A percentile compares a stretch with the other conserved stretches of the same genome.
These are phyloP conservation scores for Malurus melanocephalus DNA, from an alignment of 2,113 vertebrate species.

Conservation along the genomic window DNA sequence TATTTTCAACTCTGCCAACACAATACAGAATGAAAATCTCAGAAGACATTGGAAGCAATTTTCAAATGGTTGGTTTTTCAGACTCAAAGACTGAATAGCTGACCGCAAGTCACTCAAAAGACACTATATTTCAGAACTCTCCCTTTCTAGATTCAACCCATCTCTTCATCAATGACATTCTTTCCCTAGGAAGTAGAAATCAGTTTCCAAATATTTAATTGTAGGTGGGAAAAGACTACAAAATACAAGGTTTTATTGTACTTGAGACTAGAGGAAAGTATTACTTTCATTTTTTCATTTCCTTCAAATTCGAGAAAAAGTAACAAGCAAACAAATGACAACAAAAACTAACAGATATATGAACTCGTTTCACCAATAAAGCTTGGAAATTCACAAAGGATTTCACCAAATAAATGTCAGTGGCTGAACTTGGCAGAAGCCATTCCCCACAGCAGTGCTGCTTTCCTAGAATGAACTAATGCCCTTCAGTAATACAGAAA, in stretches of 20 bases:
- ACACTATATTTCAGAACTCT: not conserved
- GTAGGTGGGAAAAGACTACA: conserved; percentile 2
- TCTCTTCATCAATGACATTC: not conserved
- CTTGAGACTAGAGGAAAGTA: not conserved
- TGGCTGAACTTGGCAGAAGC: not conserved
- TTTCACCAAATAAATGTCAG: not conserved
- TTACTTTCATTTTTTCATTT: not conserved
- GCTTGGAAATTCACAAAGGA: not conserved
- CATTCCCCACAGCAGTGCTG: conserved; percentile 21
- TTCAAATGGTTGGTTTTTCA: not conserved
- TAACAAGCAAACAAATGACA: conserved; percentile 4
- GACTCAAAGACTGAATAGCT: not conserved
- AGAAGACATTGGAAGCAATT: not conserved
- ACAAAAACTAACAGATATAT: not conserved
- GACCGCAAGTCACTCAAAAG: not conserved
- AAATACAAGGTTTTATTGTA: conserved; percentile 34
- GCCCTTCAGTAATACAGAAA: conserved; percentile 6
- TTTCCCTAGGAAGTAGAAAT: not conserved
- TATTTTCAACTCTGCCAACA: not conserved
- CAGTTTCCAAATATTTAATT: conserved; percentile 29
- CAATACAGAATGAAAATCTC: not conserved
- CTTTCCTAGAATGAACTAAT: conserved; percentile 45
- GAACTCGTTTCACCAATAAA: conserved; percentile 10
- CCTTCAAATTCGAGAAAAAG: not conserved
- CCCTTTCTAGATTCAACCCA: not conserved